phyloP scores from a whole-genome alignment of 2,113 vertebrate species.

The Callopanchax toddi region DNA sequence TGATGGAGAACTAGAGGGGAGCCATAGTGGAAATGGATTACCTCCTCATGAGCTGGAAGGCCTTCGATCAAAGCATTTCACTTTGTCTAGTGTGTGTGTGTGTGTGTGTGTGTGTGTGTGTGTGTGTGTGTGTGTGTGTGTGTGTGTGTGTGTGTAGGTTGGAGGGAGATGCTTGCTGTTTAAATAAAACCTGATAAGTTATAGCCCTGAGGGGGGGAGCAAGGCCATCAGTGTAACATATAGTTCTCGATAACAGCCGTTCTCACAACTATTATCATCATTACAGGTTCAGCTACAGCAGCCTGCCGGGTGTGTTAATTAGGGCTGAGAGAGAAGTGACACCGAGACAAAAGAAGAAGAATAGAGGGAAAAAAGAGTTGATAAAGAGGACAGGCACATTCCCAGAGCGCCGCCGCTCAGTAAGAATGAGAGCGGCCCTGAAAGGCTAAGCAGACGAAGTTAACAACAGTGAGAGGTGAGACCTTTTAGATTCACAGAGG shows the following conservation, averaged over 20 bases:
- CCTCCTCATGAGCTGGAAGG: conserved; percentile 48
- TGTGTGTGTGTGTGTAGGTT: conserved; percentile 3
- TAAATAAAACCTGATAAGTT: conserved; percentile 57
- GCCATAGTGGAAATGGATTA: conserved; percentile 57
- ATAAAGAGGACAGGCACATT: conserved; percentile 33
- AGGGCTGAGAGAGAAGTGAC: conserved; percentile 47
- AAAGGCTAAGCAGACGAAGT: conserved; percentile 19
- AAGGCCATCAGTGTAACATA: conserved; percentile 51
- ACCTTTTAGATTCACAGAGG: conserved; percentile 16
- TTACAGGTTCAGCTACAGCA: conserved; percentile 43
- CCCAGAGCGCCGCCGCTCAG: background rate
- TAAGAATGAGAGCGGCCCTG: conserved; percentile 15
- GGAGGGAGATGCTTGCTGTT: conserved; percentile 30
- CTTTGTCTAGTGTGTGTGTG: conserved; percentile 13
- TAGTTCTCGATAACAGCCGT: conserved; percentile 44
- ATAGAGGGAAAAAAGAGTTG: conserved; percentile 25
- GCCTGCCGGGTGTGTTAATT: conserved; percentile 57
- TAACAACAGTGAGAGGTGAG: conserved; percentile 11
- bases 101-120: background rate
- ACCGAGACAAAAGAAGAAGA: conserved; percentile 24
- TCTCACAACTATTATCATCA: conserved; percentile 64
- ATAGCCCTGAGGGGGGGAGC: conserved; percentile 40
- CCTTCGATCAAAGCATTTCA: conserved; percentile 61
- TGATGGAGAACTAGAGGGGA: conserved; percentile 42
- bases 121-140: background rate